Percentiles rank a stretch among this genome's conserved stretches.
These are phyloP conservation scores for Anser cygnoides DNA, from an alignment of 2,113 vertebrate genomes.

Conservation along the genomic window DNA sequence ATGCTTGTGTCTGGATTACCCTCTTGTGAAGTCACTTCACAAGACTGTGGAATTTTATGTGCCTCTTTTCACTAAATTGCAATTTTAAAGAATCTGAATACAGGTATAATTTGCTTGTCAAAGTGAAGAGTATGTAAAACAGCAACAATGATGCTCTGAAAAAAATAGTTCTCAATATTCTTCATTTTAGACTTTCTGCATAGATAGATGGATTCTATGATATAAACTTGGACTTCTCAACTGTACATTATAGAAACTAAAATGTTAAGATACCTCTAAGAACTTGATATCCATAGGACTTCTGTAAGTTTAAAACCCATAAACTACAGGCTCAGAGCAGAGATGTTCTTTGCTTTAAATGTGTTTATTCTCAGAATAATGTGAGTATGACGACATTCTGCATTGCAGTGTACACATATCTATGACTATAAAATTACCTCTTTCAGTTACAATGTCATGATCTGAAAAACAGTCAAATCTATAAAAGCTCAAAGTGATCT, in stretches of 20 bases:
- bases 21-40: background rate
- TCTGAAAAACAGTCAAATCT: background rate
- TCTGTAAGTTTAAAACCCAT: background rate
- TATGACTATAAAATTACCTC: background rate
- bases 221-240: background rate
- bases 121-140: background rate
- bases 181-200: background rate
- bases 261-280: background rate
- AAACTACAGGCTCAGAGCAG: background rate
- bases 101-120: background rate
- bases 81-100: background rate
- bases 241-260: background rate
- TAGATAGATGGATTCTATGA: background rate
- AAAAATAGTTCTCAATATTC: background rate
- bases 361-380: background rate
- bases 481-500: background rate
- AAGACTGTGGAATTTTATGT: background rate
- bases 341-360: background rate
- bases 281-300: background rate
- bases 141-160: background rate
- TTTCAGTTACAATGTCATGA: background rate
- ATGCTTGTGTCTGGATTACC: background rate
- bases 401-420: background rate
- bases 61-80: background rate
- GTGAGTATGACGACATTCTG: background rate